Evolutionary conservation across 2,113 vertebrate species (phyloP).

Genomic region (Steatornis caripensis): DNA sequence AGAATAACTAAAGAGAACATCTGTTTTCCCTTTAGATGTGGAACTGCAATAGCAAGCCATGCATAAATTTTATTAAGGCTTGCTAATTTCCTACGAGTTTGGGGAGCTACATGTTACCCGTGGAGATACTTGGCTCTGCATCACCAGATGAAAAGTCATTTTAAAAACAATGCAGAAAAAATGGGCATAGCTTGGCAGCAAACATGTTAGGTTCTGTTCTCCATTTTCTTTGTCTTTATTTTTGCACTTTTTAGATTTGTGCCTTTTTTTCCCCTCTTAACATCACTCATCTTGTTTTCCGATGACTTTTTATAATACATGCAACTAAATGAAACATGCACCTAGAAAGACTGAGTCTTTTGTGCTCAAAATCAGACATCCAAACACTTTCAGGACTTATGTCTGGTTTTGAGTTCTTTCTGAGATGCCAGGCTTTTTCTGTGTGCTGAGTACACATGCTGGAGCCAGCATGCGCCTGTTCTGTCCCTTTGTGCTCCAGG

Average conservation of each 20-base stretch:
- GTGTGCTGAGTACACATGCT: fast-evolving
- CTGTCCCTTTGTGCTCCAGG: background rate
- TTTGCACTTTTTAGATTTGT: background rate
- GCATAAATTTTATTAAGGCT: slow-evolving; percentile 58
- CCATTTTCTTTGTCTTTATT: background rate
- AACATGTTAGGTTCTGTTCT: background rate
- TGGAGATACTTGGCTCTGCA: background rate
- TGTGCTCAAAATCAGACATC: background rate
- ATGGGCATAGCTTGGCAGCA: background rate
- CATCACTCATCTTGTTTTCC: background rate
- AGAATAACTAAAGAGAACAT: slow-evolving; percentile 61
- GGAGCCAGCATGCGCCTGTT: background rate
- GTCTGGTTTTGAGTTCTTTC: background rate
- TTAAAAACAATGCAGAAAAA: slow-evolving; percentile 7
- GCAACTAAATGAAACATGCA: background rate
- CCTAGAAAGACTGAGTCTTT: background rate
- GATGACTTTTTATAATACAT: background rate
- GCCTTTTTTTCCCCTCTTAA: background rate
- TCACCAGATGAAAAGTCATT: slow-evolving; percentile 3
- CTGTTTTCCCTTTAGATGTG: slow-evolving; percentile 63
- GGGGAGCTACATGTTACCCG: background rate
- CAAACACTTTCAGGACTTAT: background rate
- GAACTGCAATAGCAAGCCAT: slow-evolving; percentile 35
- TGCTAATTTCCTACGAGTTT: slow-evolving; percentile 36
- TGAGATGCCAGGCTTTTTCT: background rate